Evolutionary conservation across 2,888 invertebrate species (phyloP), one percentile per base, ranked within the genome.

Genomic region (Miltochrista miniata): DNA sequence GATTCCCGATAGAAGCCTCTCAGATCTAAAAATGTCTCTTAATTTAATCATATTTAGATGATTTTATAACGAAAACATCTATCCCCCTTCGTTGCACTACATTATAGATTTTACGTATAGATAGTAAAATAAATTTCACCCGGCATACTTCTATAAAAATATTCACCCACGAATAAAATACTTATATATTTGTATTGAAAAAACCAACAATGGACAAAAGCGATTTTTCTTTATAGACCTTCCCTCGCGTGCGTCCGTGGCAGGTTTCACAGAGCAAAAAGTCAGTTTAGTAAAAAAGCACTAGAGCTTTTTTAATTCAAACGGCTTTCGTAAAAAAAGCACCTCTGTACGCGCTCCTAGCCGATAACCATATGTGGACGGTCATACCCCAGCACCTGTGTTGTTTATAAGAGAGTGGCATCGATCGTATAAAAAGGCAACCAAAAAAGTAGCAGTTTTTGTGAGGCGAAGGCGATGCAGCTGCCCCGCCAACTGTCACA

Each of bases 391-490:
- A 83, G 90, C 90, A 91, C 90, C 90, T 91, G 90, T 91, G 90
- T 91, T 89, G 89, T 89, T 88, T 91, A 88, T 88, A 89, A 86
- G 88, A 85, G 81, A 88, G 85, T 88, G 86, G 86, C 84, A 82
- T 83, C 82, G 76, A 74, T 74, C 74, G 77, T 78, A 88, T 88
- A 90, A 91, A 91, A 91, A 88, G 82, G 74, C 78, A 73, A 81
- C 79, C 76, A 85, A 90, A 90, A 91, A 91, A 90, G 85, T 83
- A 81, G 76, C 79, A 80, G 88, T 89, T 91, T 90, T 90, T 90
- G 83, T 89, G 77, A 83, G 81, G 83, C 87, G 90, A 87, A 85
- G 86, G 76, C 78, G 75, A 62, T 72, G 87, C 90, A 90, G 90
- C 89, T 90, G 90, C 87, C 78, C 67, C 62, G 78, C 85, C 90